Evolutionary conservation across 2,888 invertebrate species (phyloP), one percentile per base, ranked within the genome.

Genomic region (Trichacis sp.): DNA sequence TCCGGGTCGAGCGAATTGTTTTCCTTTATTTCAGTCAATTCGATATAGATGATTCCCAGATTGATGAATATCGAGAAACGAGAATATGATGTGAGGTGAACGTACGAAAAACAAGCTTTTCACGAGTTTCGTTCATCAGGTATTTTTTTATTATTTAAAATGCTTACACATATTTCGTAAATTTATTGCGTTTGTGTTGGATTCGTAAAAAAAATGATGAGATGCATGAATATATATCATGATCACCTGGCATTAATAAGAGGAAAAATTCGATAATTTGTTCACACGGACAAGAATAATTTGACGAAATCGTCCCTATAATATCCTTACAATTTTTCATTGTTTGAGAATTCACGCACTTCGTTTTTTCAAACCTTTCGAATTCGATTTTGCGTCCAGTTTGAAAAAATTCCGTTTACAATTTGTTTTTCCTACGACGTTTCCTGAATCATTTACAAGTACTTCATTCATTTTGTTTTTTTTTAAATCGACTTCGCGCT

Each of bases 401-500:
- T 11, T 33, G n/a, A 33, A 33, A 6, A 33, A 6, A 33, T 33
- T 33, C n/a, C 8, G 8, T 33, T 33, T 9, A n/a, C 33, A 33
- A 33, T 33, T 6, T 33, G 24, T 33, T 11, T 5, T n/a, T 33
- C 2, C 33, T 11, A 33, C 33, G n/a, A 6, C 2, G n/a, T 11
- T 24, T 24, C 24, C 24, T 11, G 14, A 4, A 36, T 11, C 3
- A 42, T 42, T 42, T 42, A 14, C 42, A 15, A 15, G 11, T 2
- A 42, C 4, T 17, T 17, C 17, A 15, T 42, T 6, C 2, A 11
- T 33, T 42, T 42, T 8, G 3, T 42, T 42, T 15, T 12, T 11
- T 36, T 11, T 11, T 36, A 11, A 12, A 36, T 36, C 36, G 14
- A 36, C 14, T 36, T 66, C 66, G 51, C 52, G 67, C 55, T 51